These are phyloP conservation scores for Metacarcinus magister DNA, from an alignment of 2,888 invertebrate genomes.

Conservation along the genomic window DNA sequence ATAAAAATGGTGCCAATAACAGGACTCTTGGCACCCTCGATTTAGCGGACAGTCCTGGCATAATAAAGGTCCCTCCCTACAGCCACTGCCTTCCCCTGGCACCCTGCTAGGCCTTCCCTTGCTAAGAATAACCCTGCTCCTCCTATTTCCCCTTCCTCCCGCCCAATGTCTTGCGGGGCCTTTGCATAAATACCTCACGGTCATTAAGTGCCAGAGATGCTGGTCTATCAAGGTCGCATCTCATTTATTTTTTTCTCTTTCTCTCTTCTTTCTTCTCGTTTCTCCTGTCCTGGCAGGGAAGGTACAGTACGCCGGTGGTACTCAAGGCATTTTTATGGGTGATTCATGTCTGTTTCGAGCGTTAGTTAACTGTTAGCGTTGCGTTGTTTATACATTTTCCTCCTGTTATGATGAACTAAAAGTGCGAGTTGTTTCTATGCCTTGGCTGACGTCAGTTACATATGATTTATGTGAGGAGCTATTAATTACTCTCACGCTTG, in stretches of 20 bases:
- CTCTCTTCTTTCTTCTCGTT: not conserved
- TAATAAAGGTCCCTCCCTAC: not conserved
- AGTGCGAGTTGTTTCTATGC: not conserved
- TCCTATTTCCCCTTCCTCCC: not conserved
- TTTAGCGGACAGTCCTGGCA: slow-evolving; percentile 43
- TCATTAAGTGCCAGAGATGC: not conserved
- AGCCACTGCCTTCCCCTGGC: not conserved
- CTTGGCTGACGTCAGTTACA: not conserved
- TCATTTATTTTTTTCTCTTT: not conserved
- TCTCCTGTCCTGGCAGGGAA: not conserved
- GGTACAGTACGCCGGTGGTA: not conserved
- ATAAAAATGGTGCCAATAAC: slow-evolving; percentile 33
- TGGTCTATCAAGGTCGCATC: slow-evolving; percentile 16
- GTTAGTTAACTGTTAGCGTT: not conserved
- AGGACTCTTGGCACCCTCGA: slow-evolving; percentile 1
- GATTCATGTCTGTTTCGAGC: not conserved
- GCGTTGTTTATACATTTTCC: not conserved
- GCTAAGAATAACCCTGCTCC: not conserved
- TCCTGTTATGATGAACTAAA: not conserved
- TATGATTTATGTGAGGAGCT: not conserved
- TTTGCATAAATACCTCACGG: slow-evolving; percentile 27
- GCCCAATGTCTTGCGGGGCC: not conserved
- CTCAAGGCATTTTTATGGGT: not conserved
- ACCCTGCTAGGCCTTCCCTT: not conserved
- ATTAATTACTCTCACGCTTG: too few relatives aligned